Base-by-base conservation (phyloP, 2,888 invertebrate species). In the Drosophila borborema region DNA sequence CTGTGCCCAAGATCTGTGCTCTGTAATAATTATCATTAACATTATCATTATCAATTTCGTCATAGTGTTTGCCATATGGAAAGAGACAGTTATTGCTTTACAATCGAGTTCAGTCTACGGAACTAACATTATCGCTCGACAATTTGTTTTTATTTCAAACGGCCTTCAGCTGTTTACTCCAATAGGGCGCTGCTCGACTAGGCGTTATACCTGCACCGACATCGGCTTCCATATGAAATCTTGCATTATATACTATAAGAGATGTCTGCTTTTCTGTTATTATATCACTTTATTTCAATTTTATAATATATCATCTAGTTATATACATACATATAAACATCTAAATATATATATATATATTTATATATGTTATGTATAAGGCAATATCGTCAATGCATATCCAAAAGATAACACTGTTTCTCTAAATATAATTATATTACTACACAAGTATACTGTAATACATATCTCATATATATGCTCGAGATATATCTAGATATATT, bases 231-330 rank as follows among this genome's bases (percentile, higher is more conserved):
- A 14, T 14, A 38, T 36, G 14, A 38, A 38, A 38, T 38, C 38
- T 5, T 28, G 0, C 7, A 5, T 14, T 38, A 38, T 36, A 36
- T 12, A n/a, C n/a, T n/a, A 5, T 38, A 2, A 4, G 10, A 18
- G 41, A 41, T 18, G 6, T 10, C 36, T 36, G 51, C 14, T 8
- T 5, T 8, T 18, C 12, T 49, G 28, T 38, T 58, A 20, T 48
- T 64, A 58, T 67, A 82, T 82, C 80, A 69, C 80, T 85, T 85
- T 79, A 74, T 65, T 85, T 67, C 38, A 85, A 66, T 61, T 74
- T 68, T 54, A 80, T 72, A 60, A 63, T 70, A 70, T 76, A 71
- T 71, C 65, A 63, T 64, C 53, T 60, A 77, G 20, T 23, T 18
- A 55, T 54, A 14, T 7, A 54, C 3, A 49, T 49, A 41, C n/a